Conservation (phyloP, 2,113 vertebrate genomes). For the Festucalex cinctus region DNA sequence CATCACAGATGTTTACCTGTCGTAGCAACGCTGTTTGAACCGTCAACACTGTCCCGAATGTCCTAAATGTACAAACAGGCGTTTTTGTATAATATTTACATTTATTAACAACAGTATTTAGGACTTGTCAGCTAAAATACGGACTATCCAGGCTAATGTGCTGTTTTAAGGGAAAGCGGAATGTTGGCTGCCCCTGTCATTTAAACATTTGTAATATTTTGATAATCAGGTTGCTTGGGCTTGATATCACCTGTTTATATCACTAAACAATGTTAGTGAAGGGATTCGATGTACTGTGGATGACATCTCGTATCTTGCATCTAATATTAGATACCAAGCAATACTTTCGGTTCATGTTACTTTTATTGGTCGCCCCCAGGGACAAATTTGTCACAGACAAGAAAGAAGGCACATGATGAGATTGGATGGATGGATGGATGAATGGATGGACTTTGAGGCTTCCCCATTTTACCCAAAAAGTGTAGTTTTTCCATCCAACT, state of each 20-base stretch:
- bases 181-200: not conserved
- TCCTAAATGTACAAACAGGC: not conserved
- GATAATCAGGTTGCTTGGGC: not conserved
- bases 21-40: not conserved
- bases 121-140: not conserved
- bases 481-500: too few species aligned
- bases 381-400: not conserved
- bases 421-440: not conserved
- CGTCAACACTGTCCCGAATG: not conserved
- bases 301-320: not conserved
- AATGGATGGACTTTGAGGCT: not conserved
- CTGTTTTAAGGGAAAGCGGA: not conserved
- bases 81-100: not conserved
- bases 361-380: not conserved
- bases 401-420: not conserved
- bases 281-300: not conserved
- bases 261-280: not conserved
- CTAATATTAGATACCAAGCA: not conserved
- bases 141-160: not conserved
- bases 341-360: not conserved
- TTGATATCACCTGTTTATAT: not conserved
- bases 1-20: not conserved
- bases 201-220: not conserved
- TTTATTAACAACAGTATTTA: not conserved
- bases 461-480: too few species aligned